These are phyloP conservation scores for Lycodopsis pacificus DNA, from an alignment of 2,797 vertebrate genomes.

Conservation along the genomic window DNA sequence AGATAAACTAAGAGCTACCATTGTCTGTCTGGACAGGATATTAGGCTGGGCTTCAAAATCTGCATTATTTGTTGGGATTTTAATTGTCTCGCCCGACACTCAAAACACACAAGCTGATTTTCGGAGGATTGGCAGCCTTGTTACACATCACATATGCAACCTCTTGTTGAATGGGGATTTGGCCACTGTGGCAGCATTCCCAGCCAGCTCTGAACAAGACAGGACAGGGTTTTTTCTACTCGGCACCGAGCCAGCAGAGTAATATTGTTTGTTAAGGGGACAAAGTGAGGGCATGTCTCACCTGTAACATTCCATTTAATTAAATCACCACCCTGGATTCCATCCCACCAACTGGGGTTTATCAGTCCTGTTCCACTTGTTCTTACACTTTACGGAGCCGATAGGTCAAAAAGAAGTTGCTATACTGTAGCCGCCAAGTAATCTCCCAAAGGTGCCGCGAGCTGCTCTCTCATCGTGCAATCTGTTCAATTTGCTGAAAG, in stretches of 20 bases:
- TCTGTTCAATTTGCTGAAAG: constrained; percentile 43
- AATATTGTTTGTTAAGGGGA: constrained; percentile 71
- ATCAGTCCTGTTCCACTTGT: constrained; percentile 55
- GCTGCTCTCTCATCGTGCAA: constrained; percentile 47
- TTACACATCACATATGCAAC: constrained; percentile 73
- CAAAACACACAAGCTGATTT: constrained; percentile 71
- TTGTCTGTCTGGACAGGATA: constrained; percentile 71
- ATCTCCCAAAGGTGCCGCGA: constrained; percentile 43
- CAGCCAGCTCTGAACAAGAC: constrained; percentile 69
- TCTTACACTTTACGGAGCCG: constrained; percentile 57
- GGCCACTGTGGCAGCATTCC: constrained; percentile 73
- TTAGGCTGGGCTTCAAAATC: constrained; percentile 65
- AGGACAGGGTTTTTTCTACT: constrained; percentile 44
- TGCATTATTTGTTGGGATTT: constrained; percentile 51
- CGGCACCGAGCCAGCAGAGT: constrained; percentile 74
- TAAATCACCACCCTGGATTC: constrained; percentile 65
- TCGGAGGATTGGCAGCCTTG: constrained; percentile 76
- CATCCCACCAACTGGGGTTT: constrained; percentile 52
- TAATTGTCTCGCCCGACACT: constrained; percentile 70
- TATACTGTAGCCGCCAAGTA: constrained; percentile 47
- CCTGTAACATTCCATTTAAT: constrained; percentile 76
- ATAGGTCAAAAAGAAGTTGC: constrained; percentile 66
- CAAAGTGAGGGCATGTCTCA: constrained; percentile 69
- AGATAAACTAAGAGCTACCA: constrained; percentile 54
- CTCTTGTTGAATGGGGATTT: constrained; percentile 76